Evolutionary conservation across 2,797 vertebrate genomes (phyloP).

Genomic region (Botia almorhae): DNA sequence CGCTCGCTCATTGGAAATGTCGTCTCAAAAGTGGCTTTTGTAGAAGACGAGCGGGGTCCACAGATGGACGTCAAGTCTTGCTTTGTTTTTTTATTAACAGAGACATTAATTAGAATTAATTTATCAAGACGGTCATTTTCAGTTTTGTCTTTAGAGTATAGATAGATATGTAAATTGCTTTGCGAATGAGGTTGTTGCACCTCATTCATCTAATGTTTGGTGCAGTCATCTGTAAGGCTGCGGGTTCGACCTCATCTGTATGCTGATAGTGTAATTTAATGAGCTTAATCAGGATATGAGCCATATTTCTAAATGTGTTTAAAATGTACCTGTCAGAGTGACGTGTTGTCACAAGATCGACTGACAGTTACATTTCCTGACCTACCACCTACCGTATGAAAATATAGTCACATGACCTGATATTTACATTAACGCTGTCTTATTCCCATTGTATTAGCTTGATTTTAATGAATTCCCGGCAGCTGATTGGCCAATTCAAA

Average conservation of each 20-base stretch:
- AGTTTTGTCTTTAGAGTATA: constrained; percentile 2
- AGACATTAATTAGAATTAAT: constrained; percentile 27
- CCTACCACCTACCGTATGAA: neutral
- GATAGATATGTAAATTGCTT: constrained; percentile 59
- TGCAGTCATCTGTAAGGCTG: too few relatives aligned
- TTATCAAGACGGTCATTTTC: constrained; percentile 4
- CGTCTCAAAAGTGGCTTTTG: constrained; percentile 67
- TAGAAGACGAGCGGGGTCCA: constrained; percentile 21
- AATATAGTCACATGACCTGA: neutral
- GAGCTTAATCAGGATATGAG: too few relatives aligned
- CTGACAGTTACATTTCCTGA: constrained; percentile 5
- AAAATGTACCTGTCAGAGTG: neutral
- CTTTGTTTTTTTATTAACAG: constrained; percentile 2
- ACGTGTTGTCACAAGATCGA: constrained; percentile 29
- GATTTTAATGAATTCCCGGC: constrained; percentile 21
- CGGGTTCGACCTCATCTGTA: too few relatives aligned
- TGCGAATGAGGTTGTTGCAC: constrained; percentile 60
- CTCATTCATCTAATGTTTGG: constrained; percentile 35
- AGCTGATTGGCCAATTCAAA: neutral
- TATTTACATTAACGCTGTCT: neutral
- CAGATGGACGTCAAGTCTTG: neutral
- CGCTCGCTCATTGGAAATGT: constrained; percentile 45
- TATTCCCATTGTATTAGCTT: too few relatives aligned
- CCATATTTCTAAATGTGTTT: too few relatives aligned
- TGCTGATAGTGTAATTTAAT: too few relatives aligned